Evolutionary conservation across 2,113 vertebrate genomes (phyloP).

Genomic region (Malaclemys terrapin): DNA sequence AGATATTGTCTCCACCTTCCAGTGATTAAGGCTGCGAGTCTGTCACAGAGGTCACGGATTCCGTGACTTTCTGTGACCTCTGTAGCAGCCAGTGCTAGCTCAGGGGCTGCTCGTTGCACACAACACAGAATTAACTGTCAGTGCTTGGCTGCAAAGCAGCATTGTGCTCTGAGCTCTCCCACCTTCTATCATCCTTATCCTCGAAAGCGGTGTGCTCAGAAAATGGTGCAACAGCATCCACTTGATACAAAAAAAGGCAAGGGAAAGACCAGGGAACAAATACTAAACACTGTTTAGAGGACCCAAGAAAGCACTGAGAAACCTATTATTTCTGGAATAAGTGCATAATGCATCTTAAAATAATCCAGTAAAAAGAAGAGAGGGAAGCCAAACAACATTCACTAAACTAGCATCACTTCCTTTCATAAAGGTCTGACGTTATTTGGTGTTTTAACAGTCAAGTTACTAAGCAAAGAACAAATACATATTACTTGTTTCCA

Average conservation of each 20-base stretch:
- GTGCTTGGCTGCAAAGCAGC: background rate
- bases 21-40: background rate
- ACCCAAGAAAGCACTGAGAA: background rate
- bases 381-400: conserved; percentile 17
- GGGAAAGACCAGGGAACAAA: background rate
- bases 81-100: too few species aligned
- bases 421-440: conserved; percentile 29
- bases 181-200: background rate
- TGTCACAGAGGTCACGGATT: too few species aligned
- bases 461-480: conserved; percentile 28
- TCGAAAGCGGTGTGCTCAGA: background rate
- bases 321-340: conserved; percentile 29
- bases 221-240: background rate
- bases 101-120: background rate
- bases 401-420: conserved; percentile 41
- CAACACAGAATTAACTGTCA: background rate
- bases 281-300: background rate
- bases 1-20: background rate
- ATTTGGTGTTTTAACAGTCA: conserved; percentile 46
- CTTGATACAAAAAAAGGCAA: background rate
- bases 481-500: conserved; percentile 11
- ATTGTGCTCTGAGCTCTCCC: background rate
- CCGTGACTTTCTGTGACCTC: too few species aligned
- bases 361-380: conserved; percentile 29
- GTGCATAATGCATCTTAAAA: conserved; percentile 36